Base-by-base conservation (phyloP, 2,797 vertebrate genomes). In the Schizopygopsis malacanthus region DNA sequence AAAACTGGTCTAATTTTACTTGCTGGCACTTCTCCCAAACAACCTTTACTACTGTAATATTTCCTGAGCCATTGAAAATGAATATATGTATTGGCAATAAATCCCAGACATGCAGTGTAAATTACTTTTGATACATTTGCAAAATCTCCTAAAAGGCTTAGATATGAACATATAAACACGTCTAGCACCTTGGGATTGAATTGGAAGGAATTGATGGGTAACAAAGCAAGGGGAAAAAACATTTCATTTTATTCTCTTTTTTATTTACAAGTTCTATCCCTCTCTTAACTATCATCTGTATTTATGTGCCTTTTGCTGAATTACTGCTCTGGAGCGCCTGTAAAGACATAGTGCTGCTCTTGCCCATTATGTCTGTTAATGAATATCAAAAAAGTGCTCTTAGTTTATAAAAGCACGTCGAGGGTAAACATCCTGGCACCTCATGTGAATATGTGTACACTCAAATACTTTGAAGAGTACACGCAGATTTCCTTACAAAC, bases 111-210 rank as follows among this genome's bases (percentile, higher is more conserved):
- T 87, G 85, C 84, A 86, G 90, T 88, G 88, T 88, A 92, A 94
- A 94, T 93, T 91, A 92, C 89, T 89, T 89, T 71, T 92, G 90
- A 92, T 90, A 89, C 70, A 86, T 91, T 92, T 92, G 89, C 89
- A 92, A 90, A 90, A 85, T 85, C 85, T 90, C 87, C 80, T 92
- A 94, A 93, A 92, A 92, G 90, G 89, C 90, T 90, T 89, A 86
- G 85, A 70, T 81, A 91, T 90, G 69, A 75, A 89, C 90, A 90
- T 88, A 91, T 85, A 90, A 92, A 91, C 87, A 90, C 79, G 7
- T 16, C 45, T 28, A 77, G 50, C 86, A 63, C 77, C 20, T 71
- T 25, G 13, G 25, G 45, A 73, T 63, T 67, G 28, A 45, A 84
- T 37, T n/a, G 77, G 20, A 78, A 81, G 76, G n/a, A 86, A 59